phyloP scores from a whole-genome alignment of 2,888 invertebrate species.

The Nycteola revayana region DNA sequence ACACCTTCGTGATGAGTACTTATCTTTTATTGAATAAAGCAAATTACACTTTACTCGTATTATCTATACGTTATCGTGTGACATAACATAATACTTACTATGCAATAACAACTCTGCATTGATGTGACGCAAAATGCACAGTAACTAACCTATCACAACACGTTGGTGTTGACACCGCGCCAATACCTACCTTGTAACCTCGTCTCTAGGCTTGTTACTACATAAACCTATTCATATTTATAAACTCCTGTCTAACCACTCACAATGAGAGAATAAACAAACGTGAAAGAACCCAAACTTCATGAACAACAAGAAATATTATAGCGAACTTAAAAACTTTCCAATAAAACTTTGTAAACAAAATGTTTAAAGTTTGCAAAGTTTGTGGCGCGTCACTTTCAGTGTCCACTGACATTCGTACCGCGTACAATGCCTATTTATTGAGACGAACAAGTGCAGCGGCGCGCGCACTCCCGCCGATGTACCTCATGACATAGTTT shows the following conservation, averaged over 20 bases:
- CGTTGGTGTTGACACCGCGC: slow-evolving; percentile 20
- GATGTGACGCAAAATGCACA: slow-evolving; percentile 31
- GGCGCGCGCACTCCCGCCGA: slow-evolving; percentile 16
- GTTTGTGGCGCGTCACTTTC: slow-evolving; percentile 21
- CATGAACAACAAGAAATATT: too few relatives aligned
- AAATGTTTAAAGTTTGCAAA: slow-evolving; percentile 25
- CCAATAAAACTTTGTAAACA: slow-evolving; percentile 9
- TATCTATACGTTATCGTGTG: too few relatives aligned
- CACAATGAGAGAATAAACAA: too few relatives aligned
- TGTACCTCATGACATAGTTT: slow-evolving; percentile 60
- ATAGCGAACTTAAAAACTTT: slow-evolving; percentile 6
- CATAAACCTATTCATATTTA: too few relatives aligned
- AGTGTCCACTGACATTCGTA: slow-evolving; percentile 15
- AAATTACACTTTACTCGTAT: too few relatives aligned
- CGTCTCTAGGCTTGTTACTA: too few relatives aligned
- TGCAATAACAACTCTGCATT: too few relatives aligned
- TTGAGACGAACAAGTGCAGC: neutral
- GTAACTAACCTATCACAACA: slow-evolving; percentile 38
- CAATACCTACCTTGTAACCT: slow-evolving; percentile 2
- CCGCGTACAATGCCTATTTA: slow-evolving; percentile 10
- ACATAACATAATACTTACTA: too few relatives aligned
- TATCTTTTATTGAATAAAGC: too few relatives aligned
- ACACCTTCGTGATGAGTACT: too few relatives aligned
- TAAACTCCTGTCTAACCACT: too few relatives aligned
- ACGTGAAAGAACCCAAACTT: too few relatives aligned